Evolutionary conservation across 2,113 vertebrate genomes (phyloP), one percentile per base, ranked within the genome.

Genomic region (Gallinago jamesoni): DNA sequence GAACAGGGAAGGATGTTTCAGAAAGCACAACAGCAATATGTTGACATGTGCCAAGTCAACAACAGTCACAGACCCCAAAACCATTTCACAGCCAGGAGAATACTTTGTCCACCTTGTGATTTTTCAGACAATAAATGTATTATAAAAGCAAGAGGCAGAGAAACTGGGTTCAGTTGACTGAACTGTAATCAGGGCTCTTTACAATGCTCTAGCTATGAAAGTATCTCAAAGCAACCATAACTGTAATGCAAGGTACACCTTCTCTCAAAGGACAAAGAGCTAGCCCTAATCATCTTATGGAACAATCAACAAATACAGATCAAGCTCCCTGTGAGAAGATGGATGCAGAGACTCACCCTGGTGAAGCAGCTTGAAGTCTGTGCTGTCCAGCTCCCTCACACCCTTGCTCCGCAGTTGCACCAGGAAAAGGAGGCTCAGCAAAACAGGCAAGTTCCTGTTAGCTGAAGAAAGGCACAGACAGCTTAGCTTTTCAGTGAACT

Each of bases 331-430:
- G 4, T 15, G 37, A 87, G 84, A 95, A 87, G 66, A 90, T 10
- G 24, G 67, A 84, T 12, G 12, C 59, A 88, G 19, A 53, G 17
- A 79, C 98, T 98, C 81, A 99, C 99, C 99, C 53, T 99, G 98
- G 96, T 99, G 99, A 87, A 99, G 98, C 74, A 99, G 98, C 94
- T 98, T 99, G 98, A 99, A 98, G 95, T 99, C 98, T 74, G 97
- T 98, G 94, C 98, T 98, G 83, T 99, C 98, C 98, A 98, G 97
- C 55, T 98, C 98, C 55, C 96, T 96, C 57, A 96, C 91, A 27
- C 97, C 77, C 23, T 93, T 84, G 67, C 95, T 98, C 56, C 98
- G 97, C 91, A 98, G 93, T 91, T 99, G 99, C 30, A 98, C 97
- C 84, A 98, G 87, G 91, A 98, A 99, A 47, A 99, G 98, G 83